These are phyloP conservation scores for Epiblema foenella DNA, from an alignment of 2,888 invertebrate genomes.

Conservation along the genomic window DNA sequence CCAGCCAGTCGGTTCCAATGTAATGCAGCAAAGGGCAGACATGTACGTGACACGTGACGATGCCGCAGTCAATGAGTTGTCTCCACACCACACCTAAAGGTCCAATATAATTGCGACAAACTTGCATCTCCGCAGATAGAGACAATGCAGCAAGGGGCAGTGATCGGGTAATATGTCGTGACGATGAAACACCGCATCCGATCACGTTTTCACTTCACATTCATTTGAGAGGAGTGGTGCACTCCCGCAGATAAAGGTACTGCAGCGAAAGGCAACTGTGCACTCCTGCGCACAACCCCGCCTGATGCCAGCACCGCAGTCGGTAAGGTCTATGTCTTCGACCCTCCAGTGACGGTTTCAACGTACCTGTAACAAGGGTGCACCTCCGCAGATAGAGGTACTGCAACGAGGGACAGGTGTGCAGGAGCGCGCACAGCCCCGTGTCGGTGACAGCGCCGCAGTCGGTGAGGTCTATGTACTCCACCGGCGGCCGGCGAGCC, in stretches of 20 bases:
- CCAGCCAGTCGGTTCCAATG: neutral
- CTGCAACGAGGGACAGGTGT: constrained; percentile 94
- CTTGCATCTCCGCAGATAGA: neutral
- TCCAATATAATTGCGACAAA: constrained; percentile 92
- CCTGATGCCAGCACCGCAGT: constrained; percentile 93
- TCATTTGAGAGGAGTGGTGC: constrained; percentile 95
- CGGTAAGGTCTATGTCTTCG: constrained; percentile 92
- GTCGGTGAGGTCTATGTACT: constrained; percentile 96
- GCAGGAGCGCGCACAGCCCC: constrained; percentile 92
- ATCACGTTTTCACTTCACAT: too few relatives aligned
- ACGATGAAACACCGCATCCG: too few relatives aligned
- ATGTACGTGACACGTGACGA: too few relatives aligned
- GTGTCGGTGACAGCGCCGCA: constrained; percentile 93
- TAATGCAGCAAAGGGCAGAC: too few relatives aligned
- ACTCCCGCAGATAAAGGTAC: constrained; percentile 94
- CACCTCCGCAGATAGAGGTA: constrained; percentile 95
- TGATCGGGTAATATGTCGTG: too few relatives aligned
- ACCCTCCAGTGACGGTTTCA: too few relatives aligned
- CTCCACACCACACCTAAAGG: too few relatives aligned
- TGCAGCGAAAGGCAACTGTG: constrained; percentile 94
- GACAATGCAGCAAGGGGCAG: neutral
- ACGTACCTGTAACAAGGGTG: constrained; percentile 91
- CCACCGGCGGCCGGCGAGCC: constrained; percentile 89
- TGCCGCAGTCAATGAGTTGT: too few relatives aligned
- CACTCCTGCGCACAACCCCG: constrained; percentile 92